Conservation (phyloP, 2,113 vertebrate genomes). For the Anthoscopus minutus region DNA sequence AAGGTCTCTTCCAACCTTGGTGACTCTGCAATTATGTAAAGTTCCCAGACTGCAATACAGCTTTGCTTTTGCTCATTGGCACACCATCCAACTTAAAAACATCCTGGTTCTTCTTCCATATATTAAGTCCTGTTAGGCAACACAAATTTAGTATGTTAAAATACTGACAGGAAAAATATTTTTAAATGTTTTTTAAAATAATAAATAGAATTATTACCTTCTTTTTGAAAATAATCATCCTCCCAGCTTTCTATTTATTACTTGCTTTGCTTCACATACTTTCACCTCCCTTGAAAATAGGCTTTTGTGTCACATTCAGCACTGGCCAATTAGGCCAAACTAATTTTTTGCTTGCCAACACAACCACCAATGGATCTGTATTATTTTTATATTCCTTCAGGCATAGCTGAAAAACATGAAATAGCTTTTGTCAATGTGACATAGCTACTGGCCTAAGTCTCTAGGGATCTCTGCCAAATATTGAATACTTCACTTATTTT, state of each 20-base stretch:
- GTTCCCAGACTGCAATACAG: neutral
- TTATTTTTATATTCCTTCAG: conserved; percentile 19
- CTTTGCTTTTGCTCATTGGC: neutral
- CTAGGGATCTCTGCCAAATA: conserved; percentile 8
- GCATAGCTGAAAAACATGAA: conserved; percentile 25
- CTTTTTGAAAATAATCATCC: neutral
- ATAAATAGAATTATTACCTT: neutral
- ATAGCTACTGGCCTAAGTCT: neutral
- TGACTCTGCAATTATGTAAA: neutral
- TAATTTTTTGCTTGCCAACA: conserved; percentile 6
- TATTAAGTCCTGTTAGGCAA: neutral
- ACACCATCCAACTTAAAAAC: neutral
- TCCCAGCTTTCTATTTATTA: neutral
- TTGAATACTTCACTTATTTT: neutral
- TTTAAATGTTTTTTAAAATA: neutral
- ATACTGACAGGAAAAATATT: neutral
- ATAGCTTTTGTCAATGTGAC: neutral
- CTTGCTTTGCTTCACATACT: conserved; percentile 16
- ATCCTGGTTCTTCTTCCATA: neutral
- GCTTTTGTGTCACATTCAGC: neutral
- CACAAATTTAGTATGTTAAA: neutral
- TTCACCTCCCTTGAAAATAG: conserved; percentile 25
- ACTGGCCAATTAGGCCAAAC: conserved; percentile 37
- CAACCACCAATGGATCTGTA: neutral
- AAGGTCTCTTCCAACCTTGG: neutral